Percentiles rank a stretch among this genome's conserved stretches.
Evolutionary conservation across 2,113 vertebrate genomes (phyloP).

Genomic region (Scomber japonicus): DNA sequence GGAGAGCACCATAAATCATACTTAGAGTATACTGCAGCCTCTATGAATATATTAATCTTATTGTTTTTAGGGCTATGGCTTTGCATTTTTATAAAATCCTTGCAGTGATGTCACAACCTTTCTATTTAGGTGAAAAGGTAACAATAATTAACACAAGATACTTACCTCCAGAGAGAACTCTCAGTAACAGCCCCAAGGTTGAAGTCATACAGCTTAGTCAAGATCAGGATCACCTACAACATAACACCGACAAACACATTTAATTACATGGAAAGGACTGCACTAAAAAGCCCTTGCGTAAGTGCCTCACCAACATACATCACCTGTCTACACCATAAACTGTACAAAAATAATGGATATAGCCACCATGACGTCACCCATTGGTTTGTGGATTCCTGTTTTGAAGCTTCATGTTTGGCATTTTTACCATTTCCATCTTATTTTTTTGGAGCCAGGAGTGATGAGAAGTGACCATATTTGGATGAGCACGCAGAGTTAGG

Average conservation of each 20-base stretch:
- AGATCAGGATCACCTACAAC: slow-evolving; percentile 94
- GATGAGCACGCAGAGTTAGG: no score
- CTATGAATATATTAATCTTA: slow-evolving; percentile 76
- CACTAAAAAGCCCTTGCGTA: slow-evolving; percentile 35
- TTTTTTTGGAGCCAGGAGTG: no score
- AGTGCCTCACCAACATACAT: slow-evolving; percentile 26
- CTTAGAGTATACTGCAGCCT: slow-evolving; percentile 45
- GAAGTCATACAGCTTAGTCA: slow-evolving; percentile 97
- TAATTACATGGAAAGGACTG: slow-evolving; percentile 36
- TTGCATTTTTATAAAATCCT: slow-evolving; percentile 69
- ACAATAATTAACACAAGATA: slow-evolving; percentile 34
- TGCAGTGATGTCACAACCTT: slow-evolving; percentile 24
- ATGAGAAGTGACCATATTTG: no score
- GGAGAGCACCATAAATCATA: slow-evolving; percentile 74
- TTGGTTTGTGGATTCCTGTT: no score
- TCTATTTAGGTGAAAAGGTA: slow-evolving; percentile 31
- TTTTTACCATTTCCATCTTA: no score
- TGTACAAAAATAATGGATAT: no score
- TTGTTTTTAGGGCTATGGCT: slow-evolving; percentile 60
- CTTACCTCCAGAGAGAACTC: slow-evolving; percentile 97
- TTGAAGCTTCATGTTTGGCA: no score
- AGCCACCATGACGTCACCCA: no score
- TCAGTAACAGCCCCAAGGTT: slow-evolving; percentile 95
- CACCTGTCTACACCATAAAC: slow-evolving; percentile 23
- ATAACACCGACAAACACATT: slow-evolving; percentile 52